Conservation (phyloP, 2,888 invertebrate genomes). For the Nomada hirtipes region DNA sequence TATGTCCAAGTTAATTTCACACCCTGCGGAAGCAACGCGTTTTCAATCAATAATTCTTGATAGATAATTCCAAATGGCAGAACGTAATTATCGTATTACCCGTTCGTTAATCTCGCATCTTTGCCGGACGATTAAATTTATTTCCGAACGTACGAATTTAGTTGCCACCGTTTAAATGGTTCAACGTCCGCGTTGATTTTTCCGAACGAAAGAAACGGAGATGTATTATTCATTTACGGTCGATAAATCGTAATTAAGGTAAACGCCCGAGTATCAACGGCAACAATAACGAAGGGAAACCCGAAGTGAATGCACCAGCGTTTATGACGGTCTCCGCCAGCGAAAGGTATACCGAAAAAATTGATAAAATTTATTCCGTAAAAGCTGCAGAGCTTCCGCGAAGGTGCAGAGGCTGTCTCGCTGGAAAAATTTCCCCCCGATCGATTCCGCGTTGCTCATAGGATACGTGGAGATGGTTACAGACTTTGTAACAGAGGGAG, state of each 20-base stretch:
- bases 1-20: background rate
- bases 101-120: background rate
- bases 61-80: conserved; percentile 7
- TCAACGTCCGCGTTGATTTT: background rate
- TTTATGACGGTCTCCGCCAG: conserved; percentile 6
- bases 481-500: conserved; percentile 48
- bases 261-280: background rate
- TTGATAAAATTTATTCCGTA: conserved; percentile 36
- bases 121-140: background rate
- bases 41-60: conserved; percentile 23
- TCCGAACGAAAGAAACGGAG: background rate
- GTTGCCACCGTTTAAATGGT: conserved; percentile 10
- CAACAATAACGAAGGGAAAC: conserved; percentile 17
- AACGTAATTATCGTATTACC: conserved; percentile 14
- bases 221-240: conserved; percentile 27
- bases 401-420: conserved; percentile 8
- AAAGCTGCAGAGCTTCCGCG: background rate
- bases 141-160: conserved; percentile 8
- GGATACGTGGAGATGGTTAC: conserved; percentile 40
- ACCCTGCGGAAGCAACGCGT: background rate
- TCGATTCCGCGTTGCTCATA: conserved; percentile 33
- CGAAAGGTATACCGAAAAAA: conserved; percentile 29
- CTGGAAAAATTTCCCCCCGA: conserved; percentile 43
- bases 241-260: conserved; percentile 24
- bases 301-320: conserved; percentile 8